Evolutionary conservation across 2,113 vertebrate genomes (phyloP).

Genomic region (Callipepla squamata): DNA sequence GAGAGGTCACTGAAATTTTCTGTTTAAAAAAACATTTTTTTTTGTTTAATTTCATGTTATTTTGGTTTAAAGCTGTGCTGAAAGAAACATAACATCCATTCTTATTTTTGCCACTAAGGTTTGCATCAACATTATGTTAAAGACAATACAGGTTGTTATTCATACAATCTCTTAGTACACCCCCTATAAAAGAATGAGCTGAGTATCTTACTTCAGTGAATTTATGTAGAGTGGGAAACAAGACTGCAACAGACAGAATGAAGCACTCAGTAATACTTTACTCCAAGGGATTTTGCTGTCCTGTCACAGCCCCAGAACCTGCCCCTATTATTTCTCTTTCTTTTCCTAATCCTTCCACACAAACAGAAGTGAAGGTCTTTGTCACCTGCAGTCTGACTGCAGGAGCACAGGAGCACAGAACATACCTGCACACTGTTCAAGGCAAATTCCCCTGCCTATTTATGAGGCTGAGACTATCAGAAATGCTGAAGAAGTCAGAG

Average conservation of each 20-base stretch:
- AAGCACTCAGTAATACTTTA: background rate
- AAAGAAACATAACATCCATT: background rate
- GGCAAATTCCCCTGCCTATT: background rate
- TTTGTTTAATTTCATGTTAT: background rate
- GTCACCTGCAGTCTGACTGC: background rate
- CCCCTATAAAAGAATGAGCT: background rate
- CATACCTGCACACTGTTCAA: fast-evolving
- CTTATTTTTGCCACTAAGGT: background rate
- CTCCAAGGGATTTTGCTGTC: too few species aligned
- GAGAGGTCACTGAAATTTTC: background rate
- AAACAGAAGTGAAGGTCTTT: background rate
- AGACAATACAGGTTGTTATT: background rate
- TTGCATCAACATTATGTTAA: background rate
- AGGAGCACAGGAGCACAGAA: background rate
- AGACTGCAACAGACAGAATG: background rate
- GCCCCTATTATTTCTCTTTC: background rate
- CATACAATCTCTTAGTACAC: background rate
- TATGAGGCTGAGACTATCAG: background rate
- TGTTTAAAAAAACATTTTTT: fast-evolving
- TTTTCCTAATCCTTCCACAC: background rate
- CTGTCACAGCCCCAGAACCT: background rate
- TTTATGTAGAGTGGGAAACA: background rate
- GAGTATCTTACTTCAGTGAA: background rate
- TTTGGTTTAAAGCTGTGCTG: background rate
- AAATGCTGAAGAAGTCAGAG: background rate